Evolutionary conservation across 2,113 vertebrate genomes (phyloP).

Genomic region (Podarcis muralis): DNA sequence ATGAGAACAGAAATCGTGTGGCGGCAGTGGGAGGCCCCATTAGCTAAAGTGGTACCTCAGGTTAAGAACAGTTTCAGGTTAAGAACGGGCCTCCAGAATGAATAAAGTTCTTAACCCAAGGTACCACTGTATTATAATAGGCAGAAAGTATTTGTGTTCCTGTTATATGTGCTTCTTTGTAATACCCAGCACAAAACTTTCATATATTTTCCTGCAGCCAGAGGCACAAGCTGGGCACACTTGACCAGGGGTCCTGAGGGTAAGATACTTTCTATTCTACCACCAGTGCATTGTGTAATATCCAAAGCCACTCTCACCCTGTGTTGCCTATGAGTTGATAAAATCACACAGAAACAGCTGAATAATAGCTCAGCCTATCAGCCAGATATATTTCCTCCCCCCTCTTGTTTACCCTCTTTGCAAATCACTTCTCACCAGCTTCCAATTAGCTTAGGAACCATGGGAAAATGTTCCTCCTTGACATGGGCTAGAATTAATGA

Average conservation of each 20-base stretch:
- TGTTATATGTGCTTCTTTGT: background rate
- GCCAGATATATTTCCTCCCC: slow-evolving; percentile 55
- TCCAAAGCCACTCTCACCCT: background rate
- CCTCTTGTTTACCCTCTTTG: slow-evolving; percentile 61
- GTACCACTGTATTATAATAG: too few species aligned
- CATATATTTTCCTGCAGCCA: background rate
- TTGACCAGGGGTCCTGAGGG: background rate
- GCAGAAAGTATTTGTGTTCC: too few species aligned
- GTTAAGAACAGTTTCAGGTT: too few species aligned
- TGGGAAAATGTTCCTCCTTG: slow-evolving; percentile 61
- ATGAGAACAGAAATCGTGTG: too few species aligned
- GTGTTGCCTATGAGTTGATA: slow-evolving; percentile 6
- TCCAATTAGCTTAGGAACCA: slow-evolving; percentile 64
- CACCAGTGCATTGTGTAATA: background rate
- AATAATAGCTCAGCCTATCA: slow-evolving; percentile 37
- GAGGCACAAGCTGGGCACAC: background rate
- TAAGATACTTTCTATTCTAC: background rate
- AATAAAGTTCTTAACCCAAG: too few species aligned
- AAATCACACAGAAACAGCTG: slow-evolving; percentile 30
- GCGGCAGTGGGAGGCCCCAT: too few species aligned
- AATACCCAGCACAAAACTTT: background rate
- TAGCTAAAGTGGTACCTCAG: too few species aligned
- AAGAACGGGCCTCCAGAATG: too few species aligned
- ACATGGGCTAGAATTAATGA: slow-evolving; percentile 64
- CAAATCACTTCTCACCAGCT: slow-evolving; percentile 65